Evolutionary conservation across 2,888 invertebrate species (phyloP), one percentile per base, ranked within the genome.

Genomic region (Physocephala rufipes): DNA sequence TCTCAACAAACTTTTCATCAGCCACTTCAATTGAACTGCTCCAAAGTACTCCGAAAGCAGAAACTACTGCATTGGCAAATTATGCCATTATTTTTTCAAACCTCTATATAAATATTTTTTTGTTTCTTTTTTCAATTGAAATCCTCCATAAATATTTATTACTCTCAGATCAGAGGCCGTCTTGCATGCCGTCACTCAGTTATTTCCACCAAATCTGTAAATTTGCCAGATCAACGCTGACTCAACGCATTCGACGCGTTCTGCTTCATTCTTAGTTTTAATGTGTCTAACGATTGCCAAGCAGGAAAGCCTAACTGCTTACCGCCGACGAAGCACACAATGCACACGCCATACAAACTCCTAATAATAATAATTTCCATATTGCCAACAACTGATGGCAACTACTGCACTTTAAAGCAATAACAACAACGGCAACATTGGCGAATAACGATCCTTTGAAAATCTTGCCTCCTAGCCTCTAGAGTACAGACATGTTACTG

Each of bases 291-390:
- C 26, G 26, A 64, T 64, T 19, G 47, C 16, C 28, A n/a, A 21
- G 30, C 30, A 15, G n/a, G 30, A 45, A 13, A 51, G 30, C 7
- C 24, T 16, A 19, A 51, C 28, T 4, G 43, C 36, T 67, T 67
- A n/a, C 49, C 49, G 58, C 45, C 45, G 55, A n/a, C 47, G 36
- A 9, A 58, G 16, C 49, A 58, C 26, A 26, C 58, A 12, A 2
- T 36, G 28, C 58, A n/a, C 5, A 43, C 26, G 26, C 67, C 66
- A 61, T 26, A 7, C 49, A 65, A 53, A 55, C 24, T 36, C 66
- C 21, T 55, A 66, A 66, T 68, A 61, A 59, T 67, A 67, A 68
- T 68, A 68, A 68, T 68, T 68, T 68, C 62, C 68, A 68, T 68
- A 68, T 68, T 68, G 51, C 36, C 61, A 67, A 58, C 67, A 67